phyloP scores from a whole-genome alignment of 2,113 vertebrate species.

The Hiodon tergisus region DNA sequence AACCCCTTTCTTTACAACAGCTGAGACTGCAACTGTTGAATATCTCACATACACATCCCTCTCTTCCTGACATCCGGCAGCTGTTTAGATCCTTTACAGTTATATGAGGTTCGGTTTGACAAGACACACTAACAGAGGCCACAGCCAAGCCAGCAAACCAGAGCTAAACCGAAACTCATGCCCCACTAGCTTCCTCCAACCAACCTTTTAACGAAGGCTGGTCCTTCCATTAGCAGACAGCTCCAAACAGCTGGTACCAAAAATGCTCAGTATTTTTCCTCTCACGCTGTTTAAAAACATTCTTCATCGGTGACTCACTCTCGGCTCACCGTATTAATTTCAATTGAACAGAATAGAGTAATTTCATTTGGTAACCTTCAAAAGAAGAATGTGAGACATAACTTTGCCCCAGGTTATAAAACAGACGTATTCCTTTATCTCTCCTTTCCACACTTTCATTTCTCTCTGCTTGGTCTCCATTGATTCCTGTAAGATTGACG shows the following conservation, averaged over 20 bases:
- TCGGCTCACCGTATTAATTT: neutral
- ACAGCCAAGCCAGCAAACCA: neutral
- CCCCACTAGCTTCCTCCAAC: neutral
- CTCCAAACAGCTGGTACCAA: constrained; percentile 3
- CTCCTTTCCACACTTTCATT: too few species aligned
- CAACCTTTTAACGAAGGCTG: neutral
- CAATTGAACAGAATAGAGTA: neutral
- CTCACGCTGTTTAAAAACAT: neutral
- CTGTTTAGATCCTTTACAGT: constrained; percentile 1
- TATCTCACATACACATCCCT: neutral
- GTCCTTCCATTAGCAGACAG: neutral
- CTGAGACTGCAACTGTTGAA: neutral
- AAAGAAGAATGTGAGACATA: neutral
- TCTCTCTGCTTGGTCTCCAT: too few species aligned
- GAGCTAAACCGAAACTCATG: neutral
- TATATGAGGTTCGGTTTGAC: constrained; percentile 7
- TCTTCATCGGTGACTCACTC: constrained; percentile 17
- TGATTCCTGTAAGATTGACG: too few species aligned
- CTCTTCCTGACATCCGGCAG: neutral
- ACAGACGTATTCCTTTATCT: neutral
- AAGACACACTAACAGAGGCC: constrained; percentile 6
- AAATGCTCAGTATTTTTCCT: neutral
- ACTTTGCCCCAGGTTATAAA: neutral
- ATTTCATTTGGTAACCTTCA: constrained; percentile 4
- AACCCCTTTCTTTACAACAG: neutral